Percentiles rank a stretch among this genome's conserved stretches.
These are phyloP conservation scores for Cossypha dichroa DNA, from an alignment of 2,797 vertebrate species.

Conservation along the genomic window DNA sequence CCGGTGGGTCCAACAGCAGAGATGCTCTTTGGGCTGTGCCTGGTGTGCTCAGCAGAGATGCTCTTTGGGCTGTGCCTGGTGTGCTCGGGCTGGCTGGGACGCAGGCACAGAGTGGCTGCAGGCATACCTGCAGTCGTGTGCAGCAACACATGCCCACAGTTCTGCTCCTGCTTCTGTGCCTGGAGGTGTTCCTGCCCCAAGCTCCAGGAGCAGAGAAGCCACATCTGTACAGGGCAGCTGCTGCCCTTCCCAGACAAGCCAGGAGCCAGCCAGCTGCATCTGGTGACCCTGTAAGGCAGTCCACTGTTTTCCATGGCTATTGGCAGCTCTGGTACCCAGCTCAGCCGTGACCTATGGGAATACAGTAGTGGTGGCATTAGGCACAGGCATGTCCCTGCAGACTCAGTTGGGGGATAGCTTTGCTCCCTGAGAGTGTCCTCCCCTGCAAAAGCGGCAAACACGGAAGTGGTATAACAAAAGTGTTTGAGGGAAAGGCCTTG, in stretches of 20 bases:
- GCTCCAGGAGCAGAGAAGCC: neutral
- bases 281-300: fast-evolving
- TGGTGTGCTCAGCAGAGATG: neutral
- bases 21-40: neutral
- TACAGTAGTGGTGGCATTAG: neutral
- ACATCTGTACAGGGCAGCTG: neutral
- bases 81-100: neutral
- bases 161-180: neutral
- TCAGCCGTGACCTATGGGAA: neutral
- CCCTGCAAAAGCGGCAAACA: neutral
- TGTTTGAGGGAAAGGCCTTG: fast-evolving
- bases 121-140: fast-evolving
- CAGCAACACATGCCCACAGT: neutral
- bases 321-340: neutral
- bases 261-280: neutral
- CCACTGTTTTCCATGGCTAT: fast-evolving
- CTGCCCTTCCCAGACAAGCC: neutral
- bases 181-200: neutral
- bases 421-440: neutral
- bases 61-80: neutral
- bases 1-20: fast-evolving
- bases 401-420: neutral
- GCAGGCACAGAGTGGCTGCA: fast-evolving
- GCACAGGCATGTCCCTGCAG: neutral
- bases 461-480: neutral